These are phyloP conservation scores for Chaetura pelagica DNA, from an alignment of 2,113 vertebrate species.

Conservation along the genomic window DNA sequence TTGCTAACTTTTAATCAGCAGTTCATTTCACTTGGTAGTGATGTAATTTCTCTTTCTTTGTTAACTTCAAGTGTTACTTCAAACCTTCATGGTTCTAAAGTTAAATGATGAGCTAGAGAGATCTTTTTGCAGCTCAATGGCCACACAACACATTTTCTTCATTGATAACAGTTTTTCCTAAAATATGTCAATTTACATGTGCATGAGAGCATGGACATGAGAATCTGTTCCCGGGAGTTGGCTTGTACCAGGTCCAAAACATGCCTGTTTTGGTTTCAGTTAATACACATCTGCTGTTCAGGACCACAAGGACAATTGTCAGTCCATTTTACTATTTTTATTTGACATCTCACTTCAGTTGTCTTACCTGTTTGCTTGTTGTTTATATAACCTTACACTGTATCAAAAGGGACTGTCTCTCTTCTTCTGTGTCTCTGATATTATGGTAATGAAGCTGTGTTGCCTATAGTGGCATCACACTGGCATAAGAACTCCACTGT, in stretches of 20 bases:
- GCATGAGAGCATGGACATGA: accelerated
- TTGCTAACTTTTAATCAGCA: neutral
- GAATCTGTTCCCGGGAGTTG: neutral
- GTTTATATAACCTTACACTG: neutral
- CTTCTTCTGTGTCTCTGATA: neutral
- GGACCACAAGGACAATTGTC: neutral
- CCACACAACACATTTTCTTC: neutral
- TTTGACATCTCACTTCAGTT: neutral
- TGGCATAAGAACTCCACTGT: neutral
- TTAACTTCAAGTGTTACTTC: neutral
- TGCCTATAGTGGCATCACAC: neutral
- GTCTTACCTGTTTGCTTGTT: neutral
- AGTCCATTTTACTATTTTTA: neutral
- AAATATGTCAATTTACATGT: neutral
- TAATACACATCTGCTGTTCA: neutral
- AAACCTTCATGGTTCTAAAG: neutral
- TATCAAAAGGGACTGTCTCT: neutral
- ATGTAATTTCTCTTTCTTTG: neutral
- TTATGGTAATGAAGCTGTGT: neutral
- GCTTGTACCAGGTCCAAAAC: neutral
- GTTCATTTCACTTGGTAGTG: neutral
- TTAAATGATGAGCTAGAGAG: neutral
- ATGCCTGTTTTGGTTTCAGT: neutral
- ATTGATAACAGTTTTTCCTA: neutral
- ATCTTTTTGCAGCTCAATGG: neutral